Base-by-base conservation (phyloP, 2,888 invertebrate genomes). In the Oxystoma pomonae region DNA sequence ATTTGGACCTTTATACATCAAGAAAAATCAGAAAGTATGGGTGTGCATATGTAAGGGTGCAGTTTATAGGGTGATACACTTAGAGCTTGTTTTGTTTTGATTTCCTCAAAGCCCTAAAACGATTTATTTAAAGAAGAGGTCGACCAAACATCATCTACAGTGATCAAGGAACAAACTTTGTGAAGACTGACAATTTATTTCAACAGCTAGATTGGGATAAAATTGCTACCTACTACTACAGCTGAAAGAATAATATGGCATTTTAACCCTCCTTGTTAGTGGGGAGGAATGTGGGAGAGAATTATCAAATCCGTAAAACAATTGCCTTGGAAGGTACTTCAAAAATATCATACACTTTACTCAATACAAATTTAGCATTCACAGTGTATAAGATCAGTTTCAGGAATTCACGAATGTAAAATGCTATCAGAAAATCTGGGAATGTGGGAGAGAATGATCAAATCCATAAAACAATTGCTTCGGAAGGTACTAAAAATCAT, bases 231-330 rank as follows among this genome's bases (percentile, higher is more conserved):
- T 59, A 66, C 20, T 67, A 67, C 19, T n/a, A 19, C 68, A 1
- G 59, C 67, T 1, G 58, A 68, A 17, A 51, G 67, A 20, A 74
- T 76, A 49, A 50, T 55, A 18, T 75, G 76, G 76, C 65, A 66
- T 12, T 81, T 80, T 65, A 81, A 76, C 59, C 75, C 77, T 2
- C 78, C 78, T 1, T 69, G 80, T 1, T 81, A 81, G 80, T 77
- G 77, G 78, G 80, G 80, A 57, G 80, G 81, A 52, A 77, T 75
- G 68, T 82, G 77, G 73, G 80, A 81, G 68, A 68, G 79, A 18
- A 65, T 81, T 2, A 71, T 81, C 9, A 71, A 75, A 9, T 57
- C 76, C 2, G 35, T 80, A 3, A 82, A 82, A 66, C 62, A 64
- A 12, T 59, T 78, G 7, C 61, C 81, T 17, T 62, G 75, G 12